A percentile compares a stretch with the other conserved stretches of the same genome.
These are phyloP conservation scores for Chrysolina oricalcia DNA, from an alignment of 2,888 invertebrate genomes.

Conservation along the genomic window DNA sequence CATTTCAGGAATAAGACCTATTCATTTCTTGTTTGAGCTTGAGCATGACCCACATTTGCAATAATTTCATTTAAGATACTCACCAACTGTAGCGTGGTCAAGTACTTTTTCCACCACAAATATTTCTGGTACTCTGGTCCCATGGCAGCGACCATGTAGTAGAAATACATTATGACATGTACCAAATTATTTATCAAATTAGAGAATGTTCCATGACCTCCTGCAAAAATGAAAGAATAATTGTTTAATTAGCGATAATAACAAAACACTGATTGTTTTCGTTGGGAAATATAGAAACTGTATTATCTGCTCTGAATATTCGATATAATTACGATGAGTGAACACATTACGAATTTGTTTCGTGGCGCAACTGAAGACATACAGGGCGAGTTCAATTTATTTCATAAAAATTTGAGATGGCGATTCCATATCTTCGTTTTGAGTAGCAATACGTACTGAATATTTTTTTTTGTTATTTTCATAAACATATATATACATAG, in stretches of 20 bases:
- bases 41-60: too few species aligned
- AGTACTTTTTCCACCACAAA: conserved; percentile 92
- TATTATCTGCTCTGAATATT: conserved; percentile 5
- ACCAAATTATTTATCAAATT: conserved; percentile 90
- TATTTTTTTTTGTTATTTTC: too few species aligned
- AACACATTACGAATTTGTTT: background rate
- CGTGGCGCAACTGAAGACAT: background rate
- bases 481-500: too few species aligned
- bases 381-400: too few species aligned
- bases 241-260: conserved; percentile 23
- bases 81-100: conserved; percentile 89
- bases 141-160: conserved; percentile 90
- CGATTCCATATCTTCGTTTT: too few species aligned
- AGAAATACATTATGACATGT: conserved; percentile 90
- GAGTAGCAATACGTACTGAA: too few species aligned
- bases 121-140: conserved; percentile 90
- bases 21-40: too few species aligned
- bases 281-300: background rate
- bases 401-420: too few species aligned
- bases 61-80: conserved; percentile 61
- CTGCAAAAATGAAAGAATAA: conserved; percentile 70
- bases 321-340: conserved; percentile 4
- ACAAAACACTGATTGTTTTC: conserved; percentile 3
- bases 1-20: too few species aligned
- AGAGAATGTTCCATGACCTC: conserved; percentile 92